Percentiles rank a stretch among this genome's conserved stretches.
Evolutionary conservation across 2,888 invertebrate genomes (phyloP).

Genomic region (Margaritifera margaritifera): DNA sequence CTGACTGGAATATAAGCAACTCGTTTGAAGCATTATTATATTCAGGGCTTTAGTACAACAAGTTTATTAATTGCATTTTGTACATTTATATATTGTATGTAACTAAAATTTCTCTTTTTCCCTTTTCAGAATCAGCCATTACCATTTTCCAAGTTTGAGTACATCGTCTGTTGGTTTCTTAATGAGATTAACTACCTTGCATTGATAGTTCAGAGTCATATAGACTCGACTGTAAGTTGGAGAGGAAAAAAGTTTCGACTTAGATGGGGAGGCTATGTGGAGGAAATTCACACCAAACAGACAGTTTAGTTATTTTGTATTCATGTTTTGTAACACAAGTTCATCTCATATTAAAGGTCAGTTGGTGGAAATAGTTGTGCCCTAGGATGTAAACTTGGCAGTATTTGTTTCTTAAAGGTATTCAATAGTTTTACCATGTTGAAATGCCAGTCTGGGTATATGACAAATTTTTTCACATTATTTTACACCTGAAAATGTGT

Average conservation of each 20-base stretch:
- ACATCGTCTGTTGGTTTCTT: conserved; percentile 94
- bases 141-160: conserved; percentile 95
- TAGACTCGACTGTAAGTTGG: conserved; percentile 94
- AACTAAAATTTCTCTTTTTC: conserved; percentile 23
- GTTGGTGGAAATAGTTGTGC: too few species aligned
- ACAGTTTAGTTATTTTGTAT: conserved; percentile 15
- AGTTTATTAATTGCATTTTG: neutral
- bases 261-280: conserved; percentile 95
- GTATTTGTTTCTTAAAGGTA: too few species aligned
- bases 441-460: too few species aligned
- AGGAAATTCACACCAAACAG: conserved; percentile 71
- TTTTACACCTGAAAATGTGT: too few species aligned
- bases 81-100: neutral
- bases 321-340: too few species aligned
- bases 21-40: too few species aligned
- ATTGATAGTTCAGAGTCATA: conserved; percentile 88
- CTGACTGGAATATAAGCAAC: too few species aligned
- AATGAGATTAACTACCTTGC: conserved; percentile 92
- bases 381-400: too few species aligned
- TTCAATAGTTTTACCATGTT: too few species aligned
- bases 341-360: too few species aligned
- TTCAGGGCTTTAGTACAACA: too few species aligned
- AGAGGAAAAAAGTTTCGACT: conserved; percentile 87
- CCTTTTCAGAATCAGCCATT: conserved; percentile 86
- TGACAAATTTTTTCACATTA: too few species aligned